Evolutionary conservation across 2,888 invertebrate species (phyloP).

Genomic region (Plutella xylostella): DNA sequence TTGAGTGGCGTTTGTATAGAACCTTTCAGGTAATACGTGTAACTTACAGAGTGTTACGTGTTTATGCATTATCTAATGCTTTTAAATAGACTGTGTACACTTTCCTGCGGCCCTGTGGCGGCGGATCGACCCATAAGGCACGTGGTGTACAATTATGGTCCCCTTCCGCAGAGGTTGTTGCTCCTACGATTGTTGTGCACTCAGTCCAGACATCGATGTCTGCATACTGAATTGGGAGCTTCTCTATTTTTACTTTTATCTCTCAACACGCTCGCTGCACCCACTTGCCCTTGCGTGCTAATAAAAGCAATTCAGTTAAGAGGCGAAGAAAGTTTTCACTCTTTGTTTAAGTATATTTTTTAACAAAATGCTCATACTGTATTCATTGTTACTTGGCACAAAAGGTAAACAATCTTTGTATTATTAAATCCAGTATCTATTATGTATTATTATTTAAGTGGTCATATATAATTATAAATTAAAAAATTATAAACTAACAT

Average conservation of each 20-base stretch:
- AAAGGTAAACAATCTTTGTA: no score
- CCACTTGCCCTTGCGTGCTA: neutral
- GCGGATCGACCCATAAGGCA: neutral
- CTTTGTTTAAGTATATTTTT: no score
- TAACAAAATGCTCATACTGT: no score
- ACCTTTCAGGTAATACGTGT: no score
- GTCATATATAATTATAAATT: no score
- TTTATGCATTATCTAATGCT: constrained; percentile 2
- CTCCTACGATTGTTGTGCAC: constrained; percentile 52
- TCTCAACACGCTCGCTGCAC: constrained; percentile 18
- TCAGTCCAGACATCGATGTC: constrained; percentile 36
- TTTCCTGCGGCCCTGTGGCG: constrained; percentile 24
- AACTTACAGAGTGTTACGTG: no score
- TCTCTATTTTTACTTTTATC: constrained; percentile 4
- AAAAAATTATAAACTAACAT: no score
- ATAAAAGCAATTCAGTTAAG: neutral
- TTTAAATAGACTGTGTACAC: constrained; percentile 33
- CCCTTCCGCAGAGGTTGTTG: constrained; percentile 59
- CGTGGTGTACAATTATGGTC: constrained; percentile 10
- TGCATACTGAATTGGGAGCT: constrained; percentile 44
- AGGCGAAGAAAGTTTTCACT: no score
- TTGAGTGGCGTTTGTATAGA: neutral
- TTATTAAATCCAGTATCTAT: no score
- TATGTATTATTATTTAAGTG: no score
- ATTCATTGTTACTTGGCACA: no score